Evolutionary conservation across 2,888 invertebrate species (phyloP).

Genomic region (Heliconius charithonia): DNA sequence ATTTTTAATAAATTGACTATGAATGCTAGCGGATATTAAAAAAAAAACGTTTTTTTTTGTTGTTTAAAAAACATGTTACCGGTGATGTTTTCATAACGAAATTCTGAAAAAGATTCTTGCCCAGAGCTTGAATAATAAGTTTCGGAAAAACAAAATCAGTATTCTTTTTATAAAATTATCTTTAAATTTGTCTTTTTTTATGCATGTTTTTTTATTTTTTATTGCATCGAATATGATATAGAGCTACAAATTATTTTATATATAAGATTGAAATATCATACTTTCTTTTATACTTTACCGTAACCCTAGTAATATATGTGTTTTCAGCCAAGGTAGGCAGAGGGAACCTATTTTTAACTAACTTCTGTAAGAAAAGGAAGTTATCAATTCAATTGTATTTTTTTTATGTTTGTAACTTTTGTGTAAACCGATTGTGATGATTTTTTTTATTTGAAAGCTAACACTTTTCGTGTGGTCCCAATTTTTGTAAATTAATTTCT

Average conservation of each 20-base stretch:
- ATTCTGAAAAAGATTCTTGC: slow-evolving; percentile 24
- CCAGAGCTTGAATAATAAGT: slow-evolving; percentile 41
- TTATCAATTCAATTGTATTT: no score
- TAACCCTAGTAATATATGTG: no score
- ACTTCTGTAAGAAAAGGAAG: no score
- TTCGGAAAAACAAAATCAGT: neutral
- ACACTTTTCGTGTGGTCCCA: no score
- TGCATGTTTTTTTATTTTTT: neutral
- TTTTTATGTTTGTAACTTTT: no score
- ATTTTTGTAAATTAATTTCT: no score
- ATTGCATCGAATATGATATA: neutral
- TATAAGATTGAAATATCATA: no score
- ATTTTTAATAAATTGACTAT: slow-evolving; percentile 22
- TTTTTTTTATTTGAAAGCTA: no score
- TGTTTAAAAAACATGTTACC: neutral
- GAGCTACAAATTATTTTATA: neutral
- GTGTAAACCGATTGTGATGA: no score
- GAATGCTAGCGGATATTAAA: slow-evolving; percentile 3
- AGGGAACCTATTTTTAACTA: no score
- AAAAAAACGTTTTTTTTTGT: neutral
- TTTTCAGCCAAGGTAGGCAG: no score
- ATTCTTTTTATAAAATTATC: neutral
- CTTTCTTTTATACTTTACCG: no score
- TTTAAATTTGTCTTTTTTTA: neutral
- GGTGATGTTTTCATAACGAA: slow-evolving; percentile 1